phyloP scores from a whole-genome alignment of 1,140 invertebrate genomes.

The Halictus rubicundus region DNA sequence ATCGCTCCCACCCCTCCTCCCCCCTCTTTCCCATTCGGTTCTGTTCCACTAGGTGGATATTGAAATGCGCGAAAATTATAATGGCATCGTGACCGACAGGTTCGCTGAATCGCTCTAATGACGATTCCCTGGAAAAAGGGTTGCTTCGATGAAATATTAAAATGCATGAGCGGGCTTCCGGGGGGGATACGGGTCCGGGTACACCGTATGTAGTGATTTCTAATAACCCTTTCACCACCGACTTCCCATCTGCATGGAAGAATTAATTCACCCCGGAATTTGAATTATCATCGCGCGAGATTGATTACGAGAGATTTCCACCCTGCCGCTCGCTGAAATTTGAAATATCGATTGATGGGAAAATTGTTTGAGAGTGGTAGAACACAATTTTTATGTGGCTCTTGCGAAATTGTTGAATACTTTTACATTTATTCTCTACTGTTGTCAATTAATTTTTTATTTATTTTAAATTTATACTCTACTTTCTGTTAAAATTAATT shows the following conservation, averaged over 20 bases:
- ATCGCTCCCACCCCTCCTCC: background rate
- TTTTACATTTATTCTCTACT: no score
- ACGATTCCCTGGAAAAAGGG: constrained; percentile 52
- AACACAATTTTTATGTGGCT: no score
- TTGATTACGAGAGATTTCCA: background rate
- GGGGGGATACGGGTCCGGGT: background rate
- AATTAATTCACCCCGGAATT: background rate
- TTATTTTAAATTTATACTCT: no score
- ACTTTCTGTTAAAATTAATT: no score
- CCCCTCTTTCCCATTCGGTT: background rate
- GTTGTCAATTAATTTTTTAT: no score
- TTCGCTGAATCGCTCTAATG: constrained; percentile 60
- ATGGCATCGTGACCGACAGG: constrained; percentile 68
- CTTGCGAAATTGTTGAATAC: no score
- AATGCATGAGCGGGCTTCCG: constrained; percentile 69
- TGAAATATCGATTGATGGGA: no score
- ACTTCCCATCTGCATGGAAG: background rate
- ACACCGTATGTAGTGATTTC: constrained; percentile 30
- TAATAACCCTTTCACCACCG: background rate
- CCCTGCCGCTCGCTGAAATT: no score
- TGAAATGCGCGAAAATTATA: constrained; percentile 63
- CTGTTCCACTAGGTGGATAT: constrained; percentile 32
- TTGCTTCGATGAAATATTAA: constrained; percentile 72
- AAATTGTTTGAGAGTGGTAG: no score
- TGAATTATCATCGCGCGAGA: background rate